These are phyloP conservation scores for Frieseomelitta varia DNA, from an alignment of 1,140 invertebrate species.

Conservation along the genomic window DNA sequence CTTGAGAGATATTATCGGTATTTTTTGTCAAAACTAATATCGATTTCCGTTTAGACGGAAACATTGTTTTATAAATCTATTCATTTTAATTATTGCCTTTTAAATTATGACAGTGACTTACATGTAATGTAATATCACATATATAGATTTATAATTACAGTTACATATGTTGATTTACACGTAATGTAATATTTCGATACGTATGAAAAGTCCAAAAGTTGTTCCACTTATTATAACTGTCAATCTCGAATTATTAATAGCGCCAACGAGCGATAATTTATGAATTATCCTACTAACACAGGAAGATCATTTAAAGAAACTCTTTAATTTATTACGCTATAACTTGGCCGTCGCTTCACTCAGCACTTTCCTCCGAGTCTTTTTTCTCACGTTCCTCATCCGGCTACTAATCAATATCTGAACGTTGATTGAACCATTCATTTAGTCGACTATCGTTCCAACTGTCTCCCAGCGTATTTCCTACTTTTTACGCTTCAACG, in stretches of 20 bases:
- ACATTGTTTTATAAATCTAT: too few relatives aligned
- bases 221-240: too few relatives aligned
- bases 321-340: conserved; percentile 27
- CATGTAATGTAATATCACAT: too few relatives aligned
- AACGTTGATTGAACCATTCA: conserved; percentile 36
- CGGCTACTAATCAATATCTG: conserved; percentile 10
- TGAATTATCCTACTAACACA: background rate
- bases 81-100: too few relatives aligned
- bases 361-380: background rate
- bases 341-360: conserved; percentile 8
- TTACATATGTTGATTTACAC: too few relatives aligned
- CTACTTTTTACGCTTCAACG: background rate
- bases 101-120: too few relatives aligned
- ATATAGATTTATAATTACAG: too few relatives aligned
- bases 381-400: background rate
- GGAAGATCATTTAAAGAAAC: background rate
- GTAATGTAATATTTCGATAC: too few relatives aligned
- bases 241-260: background rate
- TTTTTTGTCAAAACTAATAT: too few relatives aligned
- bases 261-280: background rate
- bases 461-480: background rate
- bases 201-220: too few relatives aligned
- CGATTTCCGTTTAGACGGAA: too few relatives aligned
- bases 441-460: conserved; percentile 12
- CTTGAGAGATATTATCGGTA: too few relatives aligned